Evolutionary conservation across 2,888 invertebrate genomes (phyloP).

Genomic region (Ctena decussata): DNA sequence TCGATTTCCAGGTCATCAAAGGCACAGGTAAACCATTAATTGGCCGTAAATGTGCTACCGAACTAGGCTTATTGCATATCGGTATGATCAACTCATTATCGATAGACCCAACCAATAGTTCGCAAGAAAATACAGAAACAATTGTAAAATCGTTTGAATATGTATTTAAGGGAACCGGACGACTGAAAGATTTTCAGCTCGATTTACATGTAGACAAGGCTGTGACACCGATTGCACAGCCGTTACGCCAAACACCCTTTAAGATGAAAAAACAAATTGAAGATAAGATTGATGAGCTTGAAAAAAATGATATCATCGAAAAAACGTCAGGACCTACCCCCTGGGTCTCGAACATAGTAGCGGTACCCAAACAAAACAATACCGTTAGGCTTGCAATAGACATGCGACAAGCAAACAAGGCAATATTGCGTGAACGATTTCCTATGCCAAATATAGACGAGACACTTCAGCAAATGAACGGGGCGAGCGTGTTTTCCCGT

Average conservation of each 20-base stretch:
- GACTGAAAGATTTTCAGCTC: not conserved
- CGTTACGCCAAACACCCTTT: not conserved
- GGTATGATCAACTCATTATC: not conserved
- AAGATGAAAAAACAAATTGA: slow-evolving; percentile 4
- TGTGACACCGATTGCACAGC: not conserved
- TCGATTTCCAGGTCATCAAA: not conserved
- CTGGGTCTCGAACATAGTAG: not conserved
- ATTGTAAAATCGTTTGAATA: no score
- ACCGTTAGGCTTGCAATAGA: not conserved
- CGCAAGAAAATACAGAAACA: no score
- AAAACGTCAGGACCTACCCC: not conserved
- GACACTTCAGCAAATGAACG: no score
- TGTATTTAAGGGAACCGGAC: not conserved
- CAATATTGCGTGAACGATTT: no score
- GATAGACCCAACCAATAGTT: no score
- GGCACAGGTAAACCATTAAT: slow-evolving; percentile 13
- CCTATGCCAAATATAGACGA: no score
- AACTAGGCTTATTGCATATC: not conserved
- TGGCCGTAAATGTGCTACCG: slow-evolving; percentile 1
- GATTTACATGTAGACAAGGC: not conserved
- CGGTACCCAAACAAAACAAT: not conserved
- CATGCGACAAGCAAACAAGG: no score
- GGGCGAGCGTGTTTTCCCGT: no score
- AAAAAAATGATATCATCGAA: not conserved
- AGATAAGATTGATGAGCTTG: not conserved